phyloP scores from a whole-genome alignment of 2,888 invertebrate species.

The Cynaeus angustus region DNA sequence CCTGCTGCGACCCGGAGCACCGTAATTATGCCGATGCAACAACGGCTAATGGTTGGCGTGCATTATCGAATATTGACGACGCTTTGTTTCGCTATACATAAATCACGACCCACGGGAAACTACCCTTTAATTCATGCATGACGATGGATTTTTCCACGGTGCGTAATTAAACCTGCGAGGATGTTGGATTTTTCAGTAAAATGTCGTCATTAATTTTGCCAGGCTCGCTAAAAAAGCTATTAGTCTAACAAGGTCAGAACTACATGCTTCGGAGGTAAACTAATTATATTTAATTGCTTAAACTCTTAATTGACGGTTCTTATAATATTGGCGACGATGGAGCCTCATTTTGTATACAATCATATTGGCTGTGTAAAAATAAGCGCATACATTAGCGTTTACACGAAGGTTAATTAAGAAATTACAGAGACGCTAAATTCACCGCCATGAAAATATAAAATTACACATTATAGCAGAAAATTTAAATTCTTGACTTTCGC shows the following conservation, averaged over 20 bases:
- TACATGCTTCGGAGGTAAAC: constrained; percentile 43
- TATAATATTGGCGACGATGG: constrained; percentile 7
- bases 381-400: too few relatives aligned
- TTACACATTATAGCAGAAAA: too few relatives aligned
- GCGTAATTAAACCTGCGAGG: too few relatives aligned
- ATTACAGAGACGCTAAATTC: too few relatives aligned
- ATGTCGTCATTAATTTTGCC: constrained; percentile 33
- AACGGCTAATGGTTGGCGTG: constrained; percentile 39
- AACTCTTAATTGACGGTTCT: constrained; percentile 37
- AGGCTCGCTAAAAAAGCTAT: constrained; percentile 33
- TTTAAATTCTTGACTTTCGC: too few relatives aligned
- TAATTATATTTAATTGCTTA: constrained; percentile 47
- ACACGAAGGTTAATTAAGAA: too few relatives aligned
- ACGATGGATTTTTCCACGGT: constrained; percentile 24
- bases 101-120: constrained; percentile 44
- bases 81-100: constrained; percentile 43
- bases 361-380: too few relatives aligned
- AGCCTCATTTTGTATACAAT: constrained; percentile 3
- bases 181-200: constrained; percentile 5
- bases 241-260: constrained; percentile 45
- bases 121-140: constrained; percentile 44
- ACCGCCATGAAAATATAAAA: too few relatives aligned
- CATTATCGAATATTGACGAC: constrained; percentile 46
- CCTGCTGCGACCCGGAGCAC: constrained; percentile 46
- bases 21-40: constrained; percentile 45